Evolutionary conservation across 2,113 vertebrate genomes (phyloP).

Genomic region (Dipodomys spectabilis): DNA sequence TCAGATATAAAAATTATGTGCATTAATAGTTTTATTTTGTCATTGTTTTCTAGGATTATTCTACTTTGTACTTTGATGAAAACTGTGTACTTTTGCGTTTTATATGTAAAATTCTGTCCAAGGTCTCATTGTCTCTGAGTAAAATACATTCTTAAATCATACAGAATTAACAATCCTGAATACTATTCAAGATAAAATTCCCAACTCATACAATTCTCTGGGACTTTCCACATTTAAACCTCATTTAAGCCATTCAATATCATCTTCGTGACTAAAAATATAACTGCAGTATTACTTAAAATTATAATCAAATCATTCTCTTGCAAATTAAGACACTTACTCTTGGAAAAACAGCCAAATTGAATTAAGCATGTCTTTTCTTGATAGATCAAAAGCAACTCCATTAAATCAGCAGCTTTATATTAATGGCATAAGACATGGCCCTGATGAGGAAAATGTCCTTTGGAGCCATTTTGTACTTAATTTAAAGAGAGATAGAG

Average conservation of each 20-base stretch:
- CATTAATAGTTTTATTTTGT: neutral
- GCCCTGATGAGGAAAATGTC: conserved; percentile 57
- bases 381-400: conserved; percentile 74
- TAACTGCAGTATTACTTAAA: conserved; percentile 77
- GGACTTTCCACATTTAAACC: conserved; percentile 75
- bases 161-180: conserved; percentile 33
- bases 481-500: conserved; percentile 33
- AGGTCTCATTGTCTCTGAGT: conserved; percentile 25
- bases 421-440: conserved; percentile 69
- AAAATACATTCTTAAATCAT: conserved; percentile 30
- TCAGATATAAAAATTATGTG: neutral
- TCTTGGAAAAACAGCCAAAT: conserved; percentile 76
- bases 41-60: conserved; percentile 25
- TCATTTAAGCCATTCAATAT: conserved; percentile 69
- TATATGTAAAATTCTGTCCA: conserved; percentile 40
- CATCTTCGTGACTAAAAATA: conserved; percentile 71
- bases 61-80: conserved; percentile 1
- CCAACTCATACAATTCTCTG: conserved; percentile 59
- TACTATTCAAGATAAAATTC: conserved; percentile 50
- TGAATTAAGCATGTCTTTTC: conserved; percentile 75
- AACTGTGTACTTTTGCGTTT: conserved; percentile 50
- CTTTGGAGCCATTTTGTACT: conserved; percentile 45
- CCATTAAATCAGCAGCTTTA: conserved; percentile 73
- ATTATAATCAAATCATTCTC: conserved; percentile 77
- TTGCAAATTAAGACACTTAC: conserved; percentile 77